Conservation (phyloP, 2,888 invertebrate species). For the Cerastoderma edule region DNA sequence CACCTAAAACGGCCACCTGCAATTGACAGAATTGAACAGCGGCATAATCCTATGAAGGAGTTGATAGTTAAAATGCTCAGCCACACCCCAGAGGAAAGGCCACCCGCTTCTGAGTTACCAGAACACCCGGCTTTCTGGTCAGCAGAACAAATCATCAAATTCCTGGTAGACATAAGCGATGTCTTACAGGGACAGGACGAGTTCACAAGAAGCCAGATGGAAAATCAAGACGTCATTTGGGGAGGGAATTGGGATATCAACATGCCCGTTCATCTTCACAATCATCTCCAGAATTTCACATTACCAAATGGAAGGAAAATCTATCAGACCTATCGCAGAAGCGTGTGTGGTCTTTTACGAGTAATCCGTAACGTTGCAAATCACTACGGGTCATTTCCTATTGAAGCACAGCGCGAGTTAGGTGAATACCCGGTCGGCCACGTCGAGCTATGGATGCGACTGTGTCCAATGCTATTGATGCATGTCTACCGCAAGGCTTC, state of each 20-base stretch:
- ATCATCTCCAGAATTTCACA: not conserved
- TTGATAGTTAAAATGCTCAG: slow-evolving; percentile 4
- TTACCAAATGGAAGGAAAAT: not conserved
- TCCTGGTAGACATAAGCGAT: not conserved
- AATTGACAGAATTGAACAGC: not conserved
- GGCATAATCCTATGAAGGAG: not conserved
- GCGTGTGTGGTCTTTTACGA: not conserved
- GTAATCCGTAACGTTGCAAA: not conserved
- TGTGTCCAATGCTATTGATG: not conserved
- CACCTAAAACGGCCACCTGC: not conserved
- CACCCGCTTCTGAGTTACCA: not conserved
- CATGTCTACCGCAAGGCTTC: too few relatives aligned
- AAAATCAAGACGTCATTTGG: not conserved
- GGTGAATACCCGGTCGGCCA: not conserved
- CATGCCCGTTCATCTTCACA: not conserved
- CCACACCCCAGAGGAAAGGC: slow-evolving; percentile 4
- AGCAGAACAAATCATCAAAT: not conserved
- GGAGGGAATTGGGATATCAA: not conserved
- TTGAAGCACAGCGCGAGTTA: not conserved
- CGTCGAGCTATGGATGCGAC: not conserved
- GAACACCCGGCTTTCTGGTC: slow-evolving; percentile 15
- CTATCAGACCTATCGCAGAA: too few relatives aligned
- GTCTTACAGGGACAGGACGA: not conserved
- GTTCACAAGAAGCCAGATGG: not conserved
- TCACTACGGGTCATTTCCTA: not conserved